phyloP scores from a whole-genome alignment of 2,888 invertebrate species.

The Elmis aenea region DNA sequence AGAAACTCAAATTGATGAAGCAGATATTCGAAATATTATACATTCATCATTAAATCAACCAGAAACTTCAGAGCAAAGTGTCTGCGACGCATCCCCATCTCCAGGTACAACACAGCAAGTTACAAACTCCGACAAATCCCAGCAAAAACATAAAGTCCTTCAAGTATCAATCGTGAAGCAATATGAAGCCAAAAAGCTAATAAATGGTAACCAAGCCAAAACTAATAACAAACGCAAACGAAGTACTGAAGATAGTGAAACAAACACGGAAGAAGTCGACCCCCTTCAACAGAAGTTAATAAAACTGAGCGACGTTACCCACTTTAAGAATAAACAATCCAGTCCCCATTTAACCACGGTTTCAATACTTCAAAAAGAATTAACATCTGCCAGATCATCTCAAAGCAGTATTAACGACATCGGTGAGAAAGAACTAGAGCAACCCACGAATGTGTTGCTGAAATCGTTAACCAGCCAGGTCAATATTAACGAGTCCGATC shows the following conservation, averaged over 20 bases:
- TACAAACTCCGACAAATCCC: too few species aligned
- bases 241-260: constrained; percentile 25
- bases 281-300: background rate
- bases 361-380: background rate
- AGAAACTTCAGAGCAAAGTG: constrained; percentile 6
- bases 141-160: too few species aligned
- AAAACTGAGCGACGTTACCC: background rate
- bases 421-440: background rate
- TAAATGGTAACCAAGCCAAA: too few species aligned
- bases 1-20: constrained; percentile 20
- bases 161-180: too few species aligned
- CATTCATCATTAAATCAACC: constrained; percentile 30
- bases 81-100: too few species aligned
- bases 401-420: too few species aligned
- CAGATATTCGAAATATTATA: constrained; percentile 31
- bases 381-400: background rate
- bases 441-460: background rate
- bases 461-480: background rate
- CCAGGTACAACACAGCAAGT: too few species aligned
- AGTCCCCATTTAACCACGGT: background rate
- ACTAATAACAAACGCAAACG: too few species aligned
- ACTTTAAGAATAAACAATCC: background rate
- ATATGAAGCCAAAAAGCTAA: constrained; percentile 1
- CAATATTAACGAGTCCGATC: background rate
- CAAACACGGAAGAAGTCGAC: constrained; percentile 5